Conservation (phyloP, 2,888 invertebrate genomes). For the Idaea aversata region DNA sequence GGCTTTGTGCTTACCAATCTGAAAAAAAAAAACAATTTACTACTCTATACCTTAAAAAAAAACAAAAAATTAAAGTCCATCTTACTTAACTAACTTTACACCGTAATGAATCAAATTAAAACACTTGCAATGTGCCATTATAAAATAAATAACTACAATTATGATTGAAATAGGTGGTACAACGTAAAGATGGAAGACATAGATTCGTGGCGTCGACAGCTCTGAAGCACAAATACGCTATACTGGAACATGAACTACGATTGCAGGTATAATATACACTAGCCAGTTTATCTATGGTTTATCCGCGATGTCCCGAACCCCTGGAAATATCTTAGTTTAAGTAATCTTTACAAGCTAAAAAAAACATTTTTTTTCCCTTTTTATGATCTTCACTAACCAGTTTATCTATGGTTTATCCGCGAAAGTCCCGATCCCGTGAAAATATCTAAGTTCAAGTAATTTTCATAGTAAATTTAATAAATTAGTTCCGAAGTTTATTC, state of each 20-base stretch:
- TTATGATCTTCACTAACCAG: background rate
- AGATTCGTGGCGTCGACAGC: slow-evolving; percentile 69
- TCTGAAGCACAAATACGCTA: slow-evolving; percentile 72
- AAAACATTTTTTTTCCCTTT: too few species aligned
- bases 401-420: slow-evolving; percentile 1
- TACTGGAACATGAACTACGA: slow-evolving; percentile 71
- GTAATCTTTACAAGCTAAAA: too few species aligned
- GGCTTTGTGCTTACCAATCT: slow-evolving; percentile 40
- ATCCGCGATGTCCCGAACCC: too few species aligned
- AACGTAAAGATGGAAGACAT: slow-evolving; percentile 62
- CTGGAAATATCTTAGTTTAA: too few species aligned
- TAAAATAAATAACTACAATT: background rate
- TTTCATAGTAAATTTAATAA: too few species aligned
- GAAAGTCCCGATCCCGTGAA: too few species aligned
- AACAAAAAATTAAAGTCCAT: background rate
- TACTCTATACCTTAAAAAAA: slow-evolving; percentile 13
- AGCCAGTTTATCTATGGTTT: slow-evolving; percentile 1
- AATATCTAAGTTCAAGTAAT: too few species aligned
- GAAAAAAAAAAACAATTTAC: background rate
- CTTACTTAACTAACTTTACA: background rate
- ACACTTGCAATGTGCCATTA: background rate
- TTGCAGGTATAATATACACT: slow-evolving; percentile 55
- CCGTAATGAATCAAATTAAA: slow-evolving; percentile 3
- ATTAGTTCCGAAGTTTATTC: too few species aligned
- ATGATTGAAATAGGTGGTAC: slow-evolving; percentile 58